Percentiles rank a stretch among this genome's conserved stretches.
phyloP scores from a whole-genome alignment of 1,140 invertebrate genomes.

The Trachymyrmex septentrionalis region DNA sequence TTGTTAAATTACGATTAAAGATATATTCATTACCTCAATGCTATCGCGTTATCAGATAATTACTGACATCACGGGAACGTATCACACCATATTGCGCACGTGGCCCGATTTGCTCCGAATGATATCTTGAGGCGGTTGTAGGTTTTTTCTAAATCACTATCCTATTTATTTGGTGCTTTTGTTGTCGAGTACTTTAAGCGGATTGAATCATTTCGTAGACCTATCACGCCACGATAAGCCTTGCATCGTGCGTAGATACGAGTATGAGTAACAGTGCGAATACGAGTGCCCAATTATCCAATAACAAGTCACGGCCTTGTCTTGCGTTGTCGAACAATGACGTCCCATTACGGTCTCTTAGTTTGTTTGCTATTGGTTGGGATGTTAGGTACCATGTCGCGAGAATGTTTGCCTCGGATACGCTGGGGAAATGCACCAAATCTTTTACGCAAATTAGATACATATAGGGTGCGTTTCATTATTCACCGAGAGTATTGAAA shows the following conservation, averaged over 20 bases:
- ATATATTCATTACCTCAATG: slow-evolving; percentile 1
- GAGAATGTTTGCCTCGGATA: slow-evolving; percentile 15
- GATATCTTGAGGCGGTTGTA: not conserved
- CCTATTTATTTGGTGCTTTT: slow-evolving; percentile 15
- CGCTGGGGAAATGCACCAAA: not conserved
- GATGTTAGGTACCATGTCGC: not conserved
- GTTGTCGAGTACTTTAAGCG: not conserved
- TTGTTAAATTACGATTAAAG: slow-evolving; percentile 1
- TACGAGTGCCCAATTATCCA: slow-evolving; percentile 75
- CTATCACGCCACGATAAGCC: slow-evolving; percentile 72
- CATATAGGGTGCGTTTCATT: not conserved
- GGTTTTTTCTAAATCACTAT: not conserved
- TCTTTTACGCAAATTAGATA: not conserved
- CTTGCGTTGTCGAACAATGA: slow-evolving; percentile 75
- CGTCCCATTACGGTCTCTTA: slow-evolving; percentile 68
- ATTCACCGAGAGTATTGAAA: too few relatives aligned
- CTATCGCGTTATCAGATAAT: slow-evolving; percentile 50
- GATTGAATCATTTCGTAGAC: slow-evolving; percentile 48
- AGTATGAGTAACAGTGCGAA: slow-evolving; percentile 67
- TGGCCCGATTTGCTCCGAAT: not conserved
- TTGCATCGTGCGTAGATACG: slow-evolving; percentile 65
- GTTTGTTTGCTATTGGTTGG: slow-evolving; percentile 65
- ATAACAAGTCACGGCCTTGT: slow-evolving; percentile 76
- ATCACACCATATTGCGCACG: not conserved
- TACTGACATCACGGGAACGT: slow-evolving; percentile 14